Base-by-base conservation (phyloP, 2,797 vertebrate genomes). In the Jordanella pulchra region DNA sequence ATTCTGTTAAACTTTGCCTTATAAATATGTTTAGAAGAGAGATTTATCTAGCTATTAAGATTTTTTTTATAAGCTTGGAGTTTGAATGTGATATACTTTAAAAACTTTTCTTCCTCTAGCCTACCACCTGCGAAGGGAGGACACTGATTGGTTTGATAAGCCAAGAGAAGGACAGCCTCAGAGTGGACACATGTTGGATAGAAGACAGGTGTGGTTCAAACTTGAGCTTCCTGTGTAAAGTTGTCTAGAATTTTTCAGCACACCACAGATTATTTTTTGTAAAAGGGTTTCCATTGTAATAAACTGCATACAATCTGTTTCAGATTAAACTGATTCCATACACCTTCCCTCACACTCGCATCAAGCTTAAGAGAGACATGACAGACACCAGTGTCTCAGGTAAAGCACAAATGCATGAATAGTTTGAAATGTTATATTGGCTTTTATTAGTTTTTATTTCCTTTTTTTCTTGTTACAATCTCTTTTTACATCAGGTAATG, bases 61-160 rank as follows among this genome's bases (percentile, higher is more conserved):
- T 47, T 51, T 45, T 17, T 74, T 21, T 51, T 23, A 56, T 17
- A 32, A 55, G 27, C 0, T 42, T 39, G 68, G 25, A 64, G 4
- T 68, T 69, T 76, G 23, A 81, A 30, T 66, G 47, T 70, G 56
- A 21, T 30, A 53, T 7, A 18, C 50, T 74, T 80, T 82, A 88
- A 79, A 89, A 39, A 48, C 4, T 51, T 72, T 5, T 55, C 4
- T 79, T 87, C 81, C 71, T 87, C 90, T 95, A 99, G 98, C 98
- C 83, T 99, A 99, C 82, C 97, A 99, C 72, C 94, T 99, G 71
- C 96, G 98, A 77, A 96, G 95, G 80, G 98, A 99, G 89, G 98
- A 99, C 93, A 99, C 98, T 18, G 98, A 99, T 93, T 99, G 98
- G 98, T 99, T 99, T 94, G 98, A 99, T 92, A 99, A 99, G 88